A percentile compares a stretch with the other conserved stretches of the same genome.
Evolutionary conservation across 2,888 invertebrate genomes (phyloP).

Genomic region (Tortricodes alternella): DNA sequence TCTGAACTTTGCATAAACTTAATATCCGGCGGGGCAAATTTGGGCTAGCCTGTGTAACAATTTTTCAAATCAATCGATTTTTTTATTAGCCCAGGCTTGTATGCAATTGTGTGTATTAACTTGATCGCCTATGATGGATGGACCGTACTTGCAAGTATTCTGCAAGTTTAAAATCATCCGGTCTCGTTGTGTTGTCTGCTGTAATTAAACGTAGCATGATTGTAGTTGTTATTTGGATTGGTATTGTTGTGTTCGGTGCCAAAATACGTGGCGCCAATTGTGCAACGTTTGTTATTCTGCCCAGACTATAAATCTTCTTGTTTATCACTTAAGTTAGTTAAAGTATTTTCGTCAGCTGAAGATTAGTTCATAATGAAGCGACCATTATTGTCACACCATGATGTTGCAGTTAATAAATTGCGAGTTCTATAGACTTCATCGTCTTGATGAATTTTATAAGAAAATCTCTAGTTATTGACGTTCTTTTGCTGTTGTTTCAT

Average conservation of each 20-base stretch:
- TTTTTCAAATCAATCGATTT: too few species aligned
- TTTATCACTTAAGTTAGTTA: not conserved
- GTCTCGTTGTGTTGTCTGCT: not conserved
- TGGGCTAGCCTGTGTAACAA: too few species aligned
- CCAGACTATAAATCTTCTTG: slow-evolving; percentile 2
- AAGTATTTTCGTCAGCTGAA: too few species aligned
- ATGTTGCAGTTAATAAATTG: not conserved
- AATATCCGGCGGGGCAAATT: too few species aligned
- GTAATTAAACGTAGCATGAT: not conserved
- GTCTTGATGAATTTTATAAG: not conserved
- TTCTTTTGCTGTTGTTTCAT: not conserved
- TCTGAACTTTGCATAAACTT: too few species aligned
- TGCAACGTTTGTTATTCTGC: slow-evolving; percentile 5
- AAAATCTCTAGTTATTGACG: not conserved
- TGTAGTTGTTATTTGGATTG: slow-evolving; percentile 13
- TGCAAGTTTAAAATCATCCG: not conserved
- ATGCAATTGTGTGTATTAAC: too few species aligned
- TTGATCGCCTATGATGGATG: too few species aligned
- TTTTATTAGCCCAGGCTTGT: too few species aligned
- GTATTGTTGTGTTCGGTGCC: not conserved
- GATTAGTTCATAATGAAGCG: too few species aligned
- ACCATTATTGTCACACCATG: not conserved
- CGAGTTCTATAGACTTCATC: not conserved
- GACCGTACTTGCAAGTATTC: not conserved
- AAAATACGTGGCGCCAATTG: slow-evolving; percentile 17